Evolutionary conservation across 2,888 invertebrate genomes (phyloP).

Genomic region (Onchidella celtica): DNA sequence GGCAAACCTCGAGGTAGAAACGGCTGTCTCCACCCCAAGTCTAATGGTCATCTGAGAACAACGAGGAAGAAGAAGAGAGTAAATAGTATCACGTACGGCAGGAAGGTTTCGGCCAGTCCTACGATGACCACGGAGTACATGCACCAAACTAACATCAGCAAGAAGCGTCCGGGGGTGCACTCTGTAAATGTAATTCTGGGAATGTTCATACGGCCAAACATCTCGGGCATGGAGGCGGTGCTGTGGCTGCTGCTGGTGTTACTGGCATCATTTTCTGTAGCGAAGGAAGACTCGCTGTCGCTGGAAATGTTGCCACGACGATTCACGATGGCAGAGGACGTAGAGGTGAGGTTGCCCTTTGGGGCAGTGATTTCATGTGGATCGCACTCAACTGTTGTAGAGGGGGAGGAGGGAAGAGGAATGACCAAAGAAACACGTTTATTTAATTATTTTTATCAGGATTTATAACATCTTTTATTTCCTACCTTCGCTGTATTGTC

Average conservation of each 20-base stretch:
- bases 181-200: slow-evolving; percentile 30
- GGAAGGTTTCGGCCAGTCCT: slow-evolving; percentile 57
- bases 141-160: slow-evolving; percentile 59
- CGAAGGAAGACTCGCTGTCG: slow-evolving; percentile 38
- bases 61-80: slow-evolving; percentile 59
- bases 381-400: slow-evolving; percentile 18
- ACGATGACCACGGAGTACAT: slow-evolving; percentile 58
- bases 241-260: slow-evolving; percentile 46
- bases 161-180: slow-evolving; percentile 38
- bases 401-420: neutral
- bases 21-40: neutral
- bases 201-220: slow-evolving; percentile 20
- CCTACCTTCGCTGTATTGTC: too few relatives aligned
- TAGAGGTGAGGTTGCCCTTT: slow-evolving; percentile 7
- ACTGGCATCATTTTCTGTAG: slow-evolving; percentile 16
- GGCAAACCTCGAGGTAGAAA: too few relatives aligned
- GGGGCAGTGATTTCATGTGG: slow-evolving; percentile 4
- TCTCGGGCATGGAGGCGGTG: slow-evolving; percentile 37
- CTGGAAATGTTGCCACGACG: slow-evolving; percentile 13
- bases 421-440: neutral
- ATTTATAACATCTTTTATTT: too few relatives aligned
- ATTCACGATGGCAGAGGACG: neutral
- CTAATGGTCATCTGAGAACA: slow-evolving; percentile 46
- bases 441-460: too few relatives aligned
- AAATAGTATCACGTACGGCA: slow-evolving; percentile 60